Evolutionary conservation across 2,797 vertebrate species (phyloP), one percentile per base, ranked within the genome.

Genomic region (Propithecus perrieri): DNA sequence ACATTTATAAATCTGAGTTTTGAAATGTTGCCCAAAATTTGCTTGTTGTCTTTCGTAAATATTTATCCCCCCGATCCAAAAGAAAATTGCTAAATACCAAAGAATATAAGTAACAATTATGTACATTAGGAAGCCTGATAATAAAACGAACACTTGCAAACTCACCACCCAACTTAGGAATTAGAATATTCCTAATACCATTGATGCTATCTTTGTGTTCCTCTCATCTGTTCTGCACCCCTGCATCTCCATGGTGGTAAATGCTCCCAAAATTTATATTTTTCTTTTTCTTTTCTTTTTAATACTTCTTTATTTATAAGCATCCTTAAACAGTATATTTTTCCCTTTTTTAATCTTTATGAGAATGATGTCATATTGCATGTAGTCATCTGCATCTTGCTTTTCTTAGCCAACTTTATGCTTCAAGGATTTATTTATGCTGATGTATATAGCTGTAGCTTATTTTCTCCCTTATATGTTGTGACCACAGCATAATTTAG

Each of bases 1-100:
- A 93, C 99, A 98, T 99, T 99, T 99, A 99, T 98, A 98, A 98
- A 98, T 98, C 94, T 97, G 97, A 71, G 13, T 98, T 98, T 98
- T 98, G 96, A 97, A 98, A 97, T 98, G 95, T 99, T 99, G 99
- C 98, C 98, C 98, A 98, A 99, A 98, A 97, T 97, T 98, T 98
- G 97, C 85, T 94, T 98, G 94, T 97, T 98, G 92, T 98, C 86
- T 96, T 97, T 98, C 97, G 88, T 90, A 97, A 98, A 98, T 79
- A 57, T 69, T 95, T 96, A 46, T 98, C 98, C 98, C 97, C 94
- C 98, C 96, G 97, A 98, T 97, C 41, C 96, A 94, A 94, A 83
- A 91, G 35, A 71, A 94, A 80, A 80, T 35, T 65, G 41, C 4
- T 92, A 46, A 9, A 71, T 57, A 89, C 12, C n/a, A 67, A 89